Conservation (phyloP, 1,140 invertebrate species). For the Bombyx mori region DNA sequence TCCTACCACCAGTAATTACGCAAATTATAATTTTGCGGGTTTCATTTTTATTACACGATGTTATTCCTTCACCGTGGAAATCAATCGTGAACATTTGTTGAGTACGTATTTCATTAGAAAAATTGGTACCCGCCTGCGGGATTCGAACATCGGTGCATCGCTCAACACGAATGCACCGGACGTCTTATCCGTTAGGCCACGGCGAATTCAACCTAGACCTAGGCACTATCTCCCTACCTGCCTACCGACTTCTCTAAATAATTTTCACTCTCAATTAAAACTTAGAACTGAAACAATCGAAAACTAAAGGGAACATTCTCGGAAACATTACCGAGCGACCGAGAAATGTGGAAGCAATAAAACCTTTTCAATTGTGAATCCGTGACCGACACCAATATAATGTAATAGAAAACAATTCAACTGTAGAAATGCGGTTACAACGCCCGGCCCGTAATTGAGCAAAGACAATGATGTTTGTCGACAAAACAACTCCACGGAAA, state of each 20-base stretch:
- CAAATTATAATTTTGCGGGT: no score
- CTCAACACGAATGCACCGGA: no score
- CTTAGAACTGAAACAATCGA: constrained; percentile 1
- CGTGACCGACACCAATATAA: neutral
- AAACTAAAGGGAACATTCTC: constrained; percentile 6
- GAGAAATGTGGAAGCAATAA: constrained; percentile 52
- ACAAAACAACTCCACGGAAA: constrained; percentile 16
- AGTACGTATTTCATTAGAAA: no score
- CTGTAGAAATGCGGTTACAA: constrained; percentile 30
- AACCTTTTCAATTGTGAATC: constrained; percentile 19
- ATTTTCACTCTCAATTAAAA: neutral
- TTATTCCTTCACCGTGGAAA: no score
- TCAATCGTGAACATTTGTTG: no score
- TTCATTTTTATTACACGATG: no score
- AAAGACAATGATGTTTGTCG: constrained; percentile 40
- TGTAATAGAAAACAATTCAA: constrained; percentile 33
- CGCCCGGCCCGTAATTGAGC: constrained; percentile 55
- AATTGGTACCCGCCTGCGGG: no score
- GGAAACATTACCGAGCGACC: constrained; percentile 21
- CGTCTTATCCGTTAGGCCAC: no score
- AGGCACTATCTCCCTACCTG: no score
- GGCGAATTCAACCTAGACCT: no score
- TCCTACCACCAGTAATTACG: no score
- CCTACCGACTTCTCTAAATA: neutral
- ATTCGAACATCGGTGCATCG: no score